These are phyloP conservation scores for Nothocercus nigrocapillus DNA, from an alignment of 2,113 vertebrate genomes.

Conservation along the genomic window DNA sequence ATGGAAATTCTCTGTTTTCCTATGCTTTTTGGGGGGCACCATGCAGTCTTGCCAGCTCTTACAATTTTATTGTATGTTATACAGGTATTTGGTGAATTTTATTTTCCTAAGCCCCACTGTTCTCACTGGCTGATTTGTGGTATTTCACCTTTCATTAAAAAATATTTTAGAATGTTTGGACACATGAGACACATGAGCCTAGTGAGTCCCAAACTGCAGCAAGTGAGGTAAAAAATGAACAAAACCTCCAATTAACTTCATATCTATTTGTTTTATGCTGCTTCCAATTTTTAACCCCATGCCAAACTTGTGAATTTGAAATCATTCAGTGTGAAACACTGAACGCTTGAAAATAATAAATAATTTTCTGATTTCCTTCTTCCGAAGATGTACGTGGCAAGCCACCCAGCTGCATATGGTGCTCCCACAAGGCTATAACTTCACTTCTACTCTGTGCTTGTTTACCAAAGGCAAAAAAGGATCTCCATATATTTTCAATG, in stretches of 20 bases:
- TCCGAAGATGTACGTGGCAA: background rate
- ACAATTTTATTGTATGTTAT: background rate
- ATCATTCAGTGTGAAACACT: background rate
- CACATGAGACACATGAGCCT: accelerated
- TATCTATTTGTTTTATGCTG: background rate
- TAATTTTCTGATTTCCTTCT: background rate
- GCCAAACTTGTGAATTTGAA: background rate
- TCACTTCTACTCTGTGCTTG: background rate
- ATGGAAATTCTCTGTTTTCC: background rate
- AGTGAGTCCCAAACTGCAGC: background rate
- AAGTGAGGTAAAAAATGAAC: background rate
- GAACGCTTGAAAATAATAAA: background rate
- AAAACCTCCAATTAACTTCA: background rate
- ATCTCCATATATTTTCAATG: background rate
- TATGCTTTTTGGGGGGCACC: background rate
- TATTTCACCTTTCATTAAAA: background rate
- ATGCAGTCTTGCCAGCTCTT: background rate
- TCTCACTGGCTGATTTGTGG: background rate
- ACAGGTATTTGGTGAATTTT: background rate
- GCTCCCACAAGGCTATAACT: background rate
- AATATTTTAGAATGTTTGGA: background rate
- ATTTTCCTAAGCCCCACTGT: background rate
- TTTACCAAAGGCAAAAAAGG: background rate
- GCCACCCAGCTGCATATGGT: background rate
- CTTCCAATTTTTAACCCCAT: background rate